Base-by-base conservation (phyloP, 2,888 invertebrate species). In the Cosmorhoe ocellata region DNA sequence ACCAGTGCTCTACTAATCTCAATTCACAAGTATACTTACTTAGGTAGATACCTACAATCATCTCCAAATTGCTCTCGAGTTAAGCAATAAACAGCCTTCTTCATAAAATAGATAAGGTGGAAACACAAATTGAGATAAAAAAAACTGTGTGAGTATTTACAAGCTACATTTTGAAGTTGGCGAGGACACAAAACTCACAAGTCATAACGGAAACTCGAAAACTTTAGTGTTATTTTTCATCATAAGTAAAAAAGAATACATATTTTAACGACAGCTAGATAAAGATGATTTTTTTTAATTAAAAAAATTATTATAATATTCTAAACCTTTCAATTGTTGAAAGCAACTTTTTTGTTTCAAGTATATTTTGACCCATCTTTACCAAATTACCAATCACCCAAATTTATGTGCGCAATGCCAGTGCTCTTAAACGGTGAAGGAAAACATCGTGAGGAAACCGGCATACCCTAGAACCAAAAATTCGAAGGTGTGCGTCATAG, bases 21-120 rank as follows among this genome's bases (percentile, higher is more conserved):
- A 18, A 14, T 11, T 18, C 39, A 39, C 14, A n/a, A 9, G 13
- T 13, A 18, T 2, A 18, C 18, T 18, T 9, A 3, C 11, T 31
- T 12, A 22, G 31, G 9, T 24, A 30, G 31, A 28, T 36, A 37
- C 37, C 37, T 24, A 31, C 24, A 44, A 43, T n/a, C n/a, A n/a
- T n/a, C n/a, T n/a, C n/a, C n/a, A n/a, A n/a, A n/a, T n/a, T 22
- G 27, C 10, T 44, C 31, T 36, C 11, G 22, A 36, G 28, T 44
- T 24, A 36, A 36, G 36, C 43, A 44, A 44, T 44, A 44, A 31
- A 40, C 37, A 38, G 14, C 37, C 37, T 31, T 26, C 24, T n/a
- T 26, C 37, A 14, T 38, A 32, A 45, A 33, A 37, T 37, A 38
- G 44, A 44, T 44, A 44, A 37, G 37, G 8, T 30, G 13, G n/a